These are phyloP conservation scores for Campoletis raptor DNA, from an alignment of 2,888 invertebrate genomes.

Conservation along the genomic window DNA sequence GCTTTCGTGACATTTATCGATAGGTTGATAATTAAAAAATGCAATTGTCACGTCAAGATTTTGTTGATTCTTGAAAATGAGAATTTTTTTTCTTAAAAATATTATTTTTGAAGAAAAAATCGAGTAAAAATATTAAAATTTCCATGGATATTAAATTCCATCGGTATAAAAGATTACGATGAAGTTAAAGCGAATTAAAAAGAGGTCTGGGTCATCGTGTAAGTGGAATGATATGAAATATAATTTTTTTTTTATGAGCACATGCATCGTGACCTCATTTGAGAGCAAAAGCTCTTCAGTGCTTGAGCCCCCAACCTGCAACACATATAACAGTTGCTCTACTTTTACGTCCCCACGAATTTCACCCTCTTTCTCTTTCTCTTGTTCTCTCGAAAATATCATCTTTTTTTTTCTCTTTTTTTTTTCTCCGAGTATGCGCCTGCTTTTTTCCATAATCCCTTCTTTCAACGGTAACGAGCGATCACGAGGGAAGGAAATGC, in stretches of 20 bases:
- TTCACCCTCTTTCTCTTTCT: constrained; percentile 33
- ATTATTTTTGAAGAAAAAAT: not conserved
- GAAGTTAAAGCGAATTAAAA: not conserved
- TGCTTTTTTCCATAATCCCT: constrained; percentile 73
- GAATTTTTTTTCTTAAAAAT: not conserved
- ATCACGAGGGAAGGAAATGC: constrained; percentile 75
- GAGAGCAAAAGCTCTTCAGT: constrained; percentile 36
- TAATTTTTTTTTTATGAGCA: constrained; percentile 6
- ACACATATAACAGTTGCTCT: constrained; percentile 54
- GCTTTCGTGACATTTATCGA: not conserved
- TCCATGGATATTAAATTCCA: not conserved
- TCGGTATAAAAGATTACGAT: not conserved
- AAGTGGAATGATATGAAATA: not conserved
- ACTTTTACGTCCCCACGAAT: constrained; percentile 43
- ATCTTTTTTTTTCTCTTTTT: constrained; percentile 34
- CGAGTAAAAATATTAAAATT: not conserved
- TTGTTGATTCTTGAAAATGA: too few species aligned
- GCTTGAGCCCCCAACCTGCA: constrained; percentile 24
- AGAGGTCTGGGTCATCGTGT: not conserved
- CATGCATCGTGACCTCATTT: constrained; percentile 58
- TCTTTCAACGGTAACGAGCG: constrained; percentile 75
- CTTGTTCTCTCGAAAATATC: constrained; percentile 34
- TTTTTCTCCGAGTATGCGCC: constrained; percentile 46
- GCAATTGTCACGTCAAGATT: too few species aligned
- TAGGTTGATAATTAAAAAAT: not conserved